Percentiles rank a stretch among this genome's conserved stretches.
Conservation (phyloP, 1,140 invertebrate genomes). For the Rhopalosiphum padi region DNA sequence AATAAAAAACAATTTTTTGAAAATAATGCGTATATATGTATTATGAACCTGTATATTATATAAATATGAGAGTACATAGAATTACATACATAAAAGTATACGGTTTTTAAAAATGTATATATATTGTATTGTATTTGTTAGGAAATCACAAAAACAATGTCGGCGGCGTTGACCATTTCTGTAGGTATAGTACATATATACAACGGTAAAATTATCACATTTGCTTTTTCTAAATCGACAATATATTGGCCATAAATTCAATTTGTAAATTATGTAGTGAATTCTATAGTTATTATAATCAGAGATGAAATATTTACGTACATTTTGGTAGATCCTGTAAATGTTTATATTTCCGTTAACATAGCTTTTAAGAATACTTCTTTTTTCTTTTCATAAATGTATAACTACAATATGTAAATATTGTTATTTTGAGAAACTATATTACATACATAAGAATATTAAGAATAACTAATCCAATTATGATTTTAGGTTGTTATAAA, state of each 20-base stretch:
- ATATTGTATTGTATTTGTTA: too few relatives aligned
- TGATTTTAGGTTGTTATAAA: not conserved
- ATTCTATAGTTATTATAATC: too few relatives aligned
- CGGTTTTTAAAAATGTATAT: too few relatives aligned
- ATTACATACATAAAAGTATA: not conserved
- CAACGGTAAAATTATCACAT: too few relatives aligned
- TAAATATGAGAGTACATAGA: too few relatives aligned
- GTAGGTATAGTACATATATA: too few relatives aligned
- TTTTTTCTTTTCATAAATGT: not conserved
- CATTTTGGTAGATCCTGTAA: not conserved
- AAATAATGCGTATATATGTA: not conserved
- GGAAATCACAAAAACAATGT: too few relatives aligned
- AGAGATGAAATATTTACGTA: not conserved
- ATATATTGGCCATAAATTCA: too few relatives aligned
- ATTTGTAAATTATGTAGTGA: too few relatives aligned
- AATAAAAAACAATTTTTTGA: not conserved
- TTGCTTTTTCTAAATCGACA: too few relatives aligned
- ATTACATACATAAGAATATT: not conserved
- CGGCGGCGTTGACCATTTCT: too few relatives aligned
- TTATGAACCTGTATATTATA: too few relatives aligned
- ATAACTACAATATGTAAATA: not conserved
- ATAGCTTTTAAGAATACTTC: not conserved
- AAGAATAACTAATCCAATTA: not conserved
- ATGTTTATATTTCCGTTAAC: not conserved
- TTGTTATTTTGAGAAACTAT: not conserved